A percentile compares a stretch with the other conserved stretches of the same genome.
Conservation (phyloP, 2,113 vertebrate genomes). For the Turnix velox region DNA sequence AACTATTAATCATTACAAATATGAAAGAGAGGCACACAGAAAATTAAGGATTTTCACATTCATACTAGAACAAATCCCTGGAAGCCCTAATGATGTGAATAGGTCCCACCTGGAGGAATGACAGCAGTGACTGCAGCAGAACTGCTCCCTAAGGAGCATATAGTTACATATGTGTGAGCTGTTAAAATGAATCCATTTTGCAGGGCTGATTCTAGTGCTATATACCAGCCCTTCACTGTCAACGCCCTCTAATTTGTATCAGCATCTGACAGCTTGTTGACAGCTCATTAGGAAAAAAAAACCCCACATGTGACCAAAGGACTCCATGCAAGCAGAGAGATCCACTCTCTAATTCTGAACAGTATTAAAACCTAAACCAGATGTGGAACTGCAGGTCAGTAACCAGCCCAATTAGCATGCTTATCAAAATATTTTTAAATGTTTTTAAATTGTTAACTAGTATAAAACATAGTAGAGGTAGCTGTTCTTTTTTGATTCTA, state of each 20-base stretch:
- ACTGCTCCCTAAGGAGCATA: neutral
- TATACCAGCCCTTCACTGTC: neutral
- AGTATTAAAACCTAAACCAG: neutral
- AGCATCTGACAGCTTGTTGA: conserved; percentile 36
- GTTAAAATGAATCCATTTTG: neutral
- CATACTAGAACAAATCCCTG: neutral
- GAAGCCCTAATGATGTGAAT: neutral
- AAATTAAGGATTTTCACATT: neutral
- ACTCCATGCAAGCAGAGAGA: neutral
- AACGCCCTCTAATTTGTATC: neutral
- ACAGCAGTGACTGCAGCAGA: neutral
- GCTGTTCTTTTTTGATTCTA: neutral
- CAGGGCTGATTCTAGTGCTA: neutral
- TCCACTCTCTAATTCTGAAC: neutral
- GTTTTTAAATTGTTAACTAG: neutral
- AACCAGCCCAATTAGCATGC: neutral
- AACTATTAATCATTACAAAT: neutral
- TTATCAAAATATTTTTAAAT: neutral
- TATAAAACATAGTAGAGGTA: neutral
- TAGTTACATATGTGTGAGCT: neutral
- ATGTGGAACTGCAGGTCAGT: neutral
- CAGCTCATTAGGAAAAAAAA: neutral
- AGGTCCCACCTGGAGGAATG: neutral
- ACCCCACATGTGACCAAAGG: neutral
- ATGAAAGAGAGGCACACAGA: neutral